phyloP scores from a whole-genome alignment of 2,113 vertebrate genomes.

The Chloropsis hardwickii region DNA sequence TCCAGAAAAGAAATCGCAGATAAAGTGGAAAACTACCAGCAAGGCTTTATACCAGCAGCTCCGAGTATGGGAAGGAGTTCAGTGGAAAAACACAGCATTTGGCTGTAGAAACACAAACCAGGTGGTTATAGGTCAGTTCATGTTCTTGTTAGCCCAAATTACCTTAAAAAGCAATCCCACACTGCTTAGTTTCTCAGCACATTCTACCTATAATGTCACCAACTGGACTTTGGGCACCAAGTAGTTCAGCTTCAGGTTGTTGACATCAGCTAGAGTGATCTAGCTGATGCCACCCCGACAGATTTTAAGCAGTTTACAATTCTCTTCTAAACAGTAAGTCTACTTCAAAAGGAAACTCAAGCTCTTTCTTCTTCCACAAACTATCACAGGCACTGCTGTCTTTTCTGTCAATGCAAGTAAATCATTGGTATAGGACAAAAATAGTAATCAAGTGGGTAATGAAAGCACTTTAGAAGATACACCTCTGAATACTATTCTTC shows the following conservation, averaged over 20 bases:
- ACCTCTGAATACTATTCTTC: not conserved
- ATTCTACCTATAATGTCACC: not conserved
- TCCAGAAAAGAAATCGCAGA: not conserved
- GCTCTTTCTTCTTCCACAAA: not conserved
- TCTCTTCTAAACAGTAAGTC: not conserved
- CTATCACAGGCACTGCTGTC: not conserved
- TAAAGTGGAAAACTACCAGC: not conserved
- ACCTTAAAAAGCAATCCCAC: slow-evolving; percentile 1
- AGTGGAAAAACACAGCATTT: not conserved
- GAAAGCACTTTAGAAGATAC: not conserved
- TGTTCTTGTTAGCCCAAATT: not conserved
- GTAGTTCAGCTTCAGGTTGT: slow-evolving; percentile 3
- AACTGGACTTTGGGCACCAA: not conserved
- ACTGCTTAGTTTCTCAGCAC: not conserved
- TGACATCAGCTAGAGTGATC: not conserved
- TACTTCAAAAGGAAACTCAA: not conserved
- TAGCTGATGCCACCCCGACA: not conserved
- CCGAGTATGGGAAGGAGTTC: not conserved
- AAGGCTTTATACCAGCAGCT: not conserved
- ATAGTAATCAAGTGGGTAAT: not conserved
- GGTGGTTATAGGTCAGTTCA: slow-evolving; percentile 35
- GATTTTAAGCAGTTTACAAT: not conserved
- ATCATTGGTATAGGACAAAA: not conserved
- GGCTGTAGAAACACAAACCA: not conserved
- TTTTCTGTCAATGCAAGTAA: not conserved